phyloP scores from a whole-genome alignment of 2,113 vertebrate species.

The Caloenas nicobarica region DNA sequence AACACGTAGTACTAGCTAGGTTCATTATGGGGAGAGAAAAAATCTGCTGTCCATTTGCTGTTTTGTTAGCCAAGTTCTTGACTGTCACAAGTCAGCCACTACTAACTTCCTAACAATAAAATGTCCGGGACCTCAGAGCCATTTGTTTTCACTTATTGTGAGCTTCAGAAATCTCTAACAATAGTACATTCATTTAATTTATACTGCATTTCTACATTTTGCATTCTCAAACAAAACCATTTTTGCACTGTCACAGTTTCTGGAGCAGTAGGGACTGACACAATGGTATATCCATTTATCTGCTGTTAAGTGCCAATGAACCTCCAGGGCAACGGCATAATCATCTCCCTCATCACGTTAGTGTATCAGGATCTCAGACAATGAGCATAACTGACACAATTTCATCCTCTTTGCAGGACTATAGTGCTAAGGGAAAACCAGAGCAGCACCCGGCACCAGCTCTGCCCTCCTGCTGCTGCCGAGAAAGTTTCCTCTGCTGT shows the following conservation, averaged over 20 bases:
- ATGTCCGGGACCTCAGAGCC: neutral
- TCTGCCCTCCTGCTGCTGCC: neutral
- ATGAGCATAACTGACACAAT: conserved; percentile 26
- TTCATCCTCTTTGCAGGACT: conserved; percentile 17
- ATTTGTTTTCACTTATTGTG: conserved; percentile 45
- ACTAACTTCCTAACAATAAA: conserved; percentile 12
- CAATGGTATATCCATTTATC: conserved; percentile 1
- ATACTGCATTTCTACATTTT: conserved; percentile 3
- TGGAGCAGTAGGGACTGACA: conserved; percentile 6
- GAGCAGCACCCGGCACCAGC: neutral
- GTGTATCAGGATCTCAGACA: conserved; percentile 29
- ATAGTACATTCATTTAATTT: conserved; percentile 43
- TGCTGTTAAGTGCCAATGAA: neutral
- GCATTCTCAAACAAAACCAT: conserved; percentile 17
- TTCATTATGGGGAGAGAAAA: neutral
- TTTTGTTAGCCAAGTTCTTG: neutral
- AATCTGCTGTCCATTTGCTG: neutral
- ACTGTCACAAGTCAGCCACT: neutral
- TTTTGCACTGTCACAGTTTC: neutral
- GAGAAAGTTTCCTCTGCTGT: neutral
- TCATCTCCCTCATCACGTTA: neutral
- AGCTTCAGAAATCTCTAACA: conserved; percentile 20
- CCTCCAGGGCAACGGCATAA: neutral
- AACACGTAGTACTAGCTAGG: neutral
- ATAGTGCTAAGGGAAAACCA: neutral